A percentile compares a stretch with the other conserved stretches of the same genome.
These are phyloP conservation scores for Agrochola macilenta DNA, from an alignment of 2,888 invertebrate species.

Conservation along the genomic window DNA sequence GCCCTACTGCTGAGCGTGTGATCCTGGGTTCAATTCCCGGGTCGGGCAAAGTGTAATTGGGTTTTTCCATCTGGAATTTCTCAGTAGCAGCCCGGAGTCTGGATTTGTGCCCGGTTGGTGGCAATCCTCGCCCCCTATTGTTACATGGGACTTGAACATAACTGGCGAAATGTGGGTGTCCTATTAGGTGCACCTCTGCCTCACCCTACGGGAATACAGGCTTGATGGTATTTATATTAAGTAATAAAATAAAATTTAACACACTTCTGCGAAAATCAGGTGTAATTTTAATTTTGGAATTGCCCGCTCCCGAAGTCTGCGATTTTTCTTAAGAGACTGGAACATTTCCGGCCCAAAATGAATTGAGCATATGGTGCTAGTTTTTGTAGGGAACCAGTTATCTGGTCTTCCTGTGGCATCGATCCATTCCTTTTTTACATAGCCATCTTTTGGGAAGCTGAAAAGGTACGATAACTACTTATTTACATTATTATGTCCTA, in stretches of 20 bases:
- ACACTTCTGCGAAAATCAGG: conserved; percentile 5
- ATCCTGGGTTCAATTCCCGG: background rate
- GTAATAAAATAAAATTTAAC: background rate
- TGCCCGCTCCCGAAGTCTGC: conserved; percentile 8
- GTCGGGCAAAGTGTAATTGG: no score
- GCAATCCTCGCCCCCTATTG: background rate
- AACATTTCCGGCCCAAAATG: conserved; percentile 15
- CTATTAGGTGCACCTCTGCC: no score
- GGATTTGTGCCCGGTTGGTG: background rate
- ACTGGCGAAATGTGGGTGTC: background rate
- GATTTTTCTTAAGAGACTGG: background rate
- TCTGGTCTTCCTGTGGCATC: conserved; percentile 20
- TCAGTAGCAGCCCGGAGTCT: background rate
- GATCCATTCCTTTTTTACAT: conserved; percentile 16
- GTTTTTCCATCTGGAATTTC: background rate
- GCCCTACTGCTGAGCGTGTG: no score
- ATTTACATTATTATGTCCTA: no score
- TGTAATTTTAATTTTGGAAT: conserved; percentile 9
- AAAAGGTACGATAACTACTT: background rate
- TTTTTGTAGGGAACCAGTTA: conserved; percentile 27
- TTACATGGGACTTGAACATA: background rate
- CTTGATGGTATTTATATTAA: no score
- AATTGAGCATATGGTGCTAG: conserved; percentile 11
- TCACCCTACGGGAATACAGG: no score
- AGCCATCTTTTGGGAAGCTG: background rate